A percentile compares a stretch with the other conserved stretches of the same genome.
phyloP scores from a whole-genome alignment of 2,113 vertebrate genomes.

The Ceyx cyanopectus region DNA sequence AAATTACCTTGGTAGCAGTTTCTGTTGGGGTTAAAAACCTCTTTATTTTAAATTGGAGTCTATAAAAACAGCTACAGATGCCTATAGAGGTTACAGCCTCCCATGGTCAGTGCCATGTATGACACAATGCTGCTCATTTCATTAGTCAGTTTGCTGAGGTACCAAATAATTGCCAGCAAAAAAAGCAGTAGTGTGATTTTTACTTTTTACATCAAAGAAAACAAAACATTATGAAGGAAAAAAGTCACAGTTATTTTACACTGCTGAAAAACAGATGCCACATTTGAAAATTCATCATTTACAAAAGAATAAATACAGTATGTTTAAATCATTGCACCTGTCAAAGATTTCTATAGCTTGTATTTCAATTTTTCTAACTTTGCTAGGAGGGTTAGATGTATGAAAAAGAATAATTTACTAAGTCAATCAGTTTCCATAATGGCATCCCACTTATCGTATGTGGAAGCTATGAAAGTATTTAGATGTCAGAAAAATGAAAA shows the following conservation, averaged over 20 bases:
- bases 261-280: conserved; percentile 61
- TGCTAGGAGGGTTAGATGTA: conserved; percentile 37
- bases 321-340: conserved; percentile 72
- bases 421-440: conserved; percentile 72
- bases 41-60: conserved; percentile 41
- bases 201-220: conserved; percentile 65
- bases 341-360: conserved; percentile 72
- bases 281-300: conserved; percentile 69
- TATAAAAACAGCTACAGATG: conserved; percentile 2
- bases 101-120: background rate
- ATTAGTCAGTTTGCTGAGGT: background rate
- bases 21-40: conserved; percentile 22
- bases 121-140: background rate
- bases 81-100: background rate
- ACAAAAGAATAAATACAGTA: conserved; percentile 71
- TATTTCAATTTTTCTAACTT: conserved; percentile 64
- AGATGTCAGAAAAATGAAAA: conserved; percentile 72
- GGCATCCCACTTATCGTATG: conserved; percentile 70
- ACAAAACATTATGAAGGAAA: conserved; percentile 65
- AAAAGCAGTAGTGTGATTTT: conserved; percentile 27
- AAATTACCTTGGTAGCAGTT: conserved; percentile 52
- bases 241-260: conserved; percentile 66
- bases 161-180: conserved; percentile 23
- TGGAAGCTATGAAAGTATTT: conserved; percentile 71
- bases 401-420: conserved; percentile 71